These are phyloP conservation scores for Nothobranchius kuhntae DNA, from an alignment of 2,113 vertebrate species.

Conservation along the genomic window DNA sequence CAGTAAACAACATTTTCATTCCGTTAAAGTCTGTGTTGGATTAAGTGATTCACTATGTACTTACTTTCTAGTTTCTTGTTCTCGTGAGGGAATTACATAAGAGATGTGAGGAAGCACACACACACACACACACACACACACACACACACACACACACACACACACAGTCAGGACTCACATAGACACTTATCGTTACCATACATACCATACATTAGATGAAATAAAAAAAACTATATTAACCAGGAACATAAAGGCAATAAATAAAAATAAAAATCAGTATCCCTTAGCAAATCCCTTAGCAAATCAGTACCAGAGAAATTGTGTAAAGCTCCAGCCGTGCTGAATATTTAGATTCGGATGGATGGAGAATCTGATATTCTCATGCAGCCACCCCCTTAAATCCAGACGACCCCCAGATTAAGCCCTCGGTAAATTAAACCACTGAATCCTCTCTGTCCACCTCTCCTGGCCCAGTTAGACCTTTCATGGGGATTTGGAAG, in stretches of 20 bases:
- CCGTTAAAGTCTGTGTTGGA: slow-evolving; percentile 37
- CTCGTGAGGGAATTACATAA: slow-evolving; percentile 46
- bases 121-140: neutral
- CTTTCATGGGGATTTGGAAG: slow-evolving; percentile 47
- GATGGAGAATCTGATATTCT: slow-evolving; percentile 22
- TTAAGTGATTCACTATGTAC: slow-evolving; percentile 36
- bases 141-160: no score
- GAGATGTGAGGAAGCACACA: slow-evolving; percentile 28
- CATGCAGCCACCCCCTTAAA: slow-evolving; percentile 53
- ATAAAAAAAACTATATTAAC: slow-evolving; percentile 61
- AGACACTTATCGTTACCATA: no score
- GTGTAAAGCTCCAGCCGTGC: no score
- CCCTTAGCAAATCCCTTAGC: neutral
- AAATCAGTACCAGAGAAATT: slow-evolving; percentile 2
- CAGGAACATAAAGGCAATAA: slow-evolving; percentile 14
- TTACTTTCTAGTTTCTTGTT: slow-evolving; percentile 31
- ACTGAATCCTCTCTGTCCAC: slow-evolving; percentile 50
- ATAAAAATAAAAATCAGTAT: slow-evolving; percentile 1
- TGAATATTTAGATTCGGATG: no score
- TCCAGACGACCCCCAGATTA: slow-evolving; percentile 58
- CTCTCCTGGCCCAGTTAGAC: slow-evolving; percentile 29
- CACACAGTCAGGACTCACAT: slow-evolving; percentile 13
- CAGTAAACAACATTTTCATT: slow-evolving; percentile 32
- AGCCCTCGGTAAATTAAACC: slow-evolving; percentile 57
- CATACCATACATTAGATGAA: slow-evolving; percentile 20